Conservation (phyloP, 2,797 vertebrate genomes). For the Graptemys geographica region DNA sequence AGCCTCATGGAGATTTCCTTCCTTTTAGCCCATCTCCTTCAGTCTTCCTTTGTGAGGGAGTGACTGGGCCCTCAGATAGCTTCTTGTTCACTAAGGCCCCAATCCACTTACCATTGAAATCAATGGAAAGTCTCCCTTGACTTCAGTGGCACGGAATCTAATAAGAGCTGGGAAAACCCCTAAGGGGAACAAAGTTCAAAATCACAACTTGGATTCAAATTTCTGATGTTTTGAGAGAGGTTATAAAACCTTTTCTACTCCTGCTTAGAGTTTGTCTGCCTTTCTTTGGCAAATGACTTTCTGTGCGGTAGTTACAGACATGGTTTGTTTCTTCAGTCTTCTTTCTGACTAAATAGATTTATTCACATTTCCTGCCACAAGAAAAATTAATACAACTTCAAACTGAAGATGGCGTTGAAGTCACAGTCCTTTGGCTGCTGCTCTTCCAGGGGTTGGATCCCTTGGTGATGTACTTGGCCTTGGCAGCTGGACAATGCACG, state of each 20-base stretch:
- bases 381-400: constrained; percentile 26
- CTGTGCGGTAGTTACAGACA: neutral
- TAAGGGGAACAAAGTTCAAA: neutral
- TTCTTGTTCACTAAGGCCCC: neutral
- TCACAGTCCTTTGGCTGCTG: neutral
- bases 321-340: neutral
- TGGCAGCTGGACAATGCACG: neutral
- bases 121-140: neutral
- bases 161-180: neutral
- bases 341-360: neutral
- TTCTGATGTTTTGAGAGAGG: neutral
- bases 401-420: neutral
- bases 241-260: fast-evolving
- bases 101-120: neutral
- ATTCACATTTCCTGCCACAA: neutral
- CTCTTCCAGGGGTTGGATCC: neutral
- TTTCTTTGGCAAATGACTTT: neutral
- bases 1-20: neutral
- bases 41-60: neutral
- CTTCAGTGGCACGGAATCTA: fast-evolving
- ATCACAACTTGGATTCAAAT: neutral
- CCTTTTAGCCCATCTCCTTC: neutral
- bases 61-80: neutral
- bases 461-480: neutral
- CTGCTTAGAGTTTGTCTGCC: neutral